Base-by-base conservation (phyloP, 2,888 invertebrate species). In the Sclerodermus sp. region DNA sequence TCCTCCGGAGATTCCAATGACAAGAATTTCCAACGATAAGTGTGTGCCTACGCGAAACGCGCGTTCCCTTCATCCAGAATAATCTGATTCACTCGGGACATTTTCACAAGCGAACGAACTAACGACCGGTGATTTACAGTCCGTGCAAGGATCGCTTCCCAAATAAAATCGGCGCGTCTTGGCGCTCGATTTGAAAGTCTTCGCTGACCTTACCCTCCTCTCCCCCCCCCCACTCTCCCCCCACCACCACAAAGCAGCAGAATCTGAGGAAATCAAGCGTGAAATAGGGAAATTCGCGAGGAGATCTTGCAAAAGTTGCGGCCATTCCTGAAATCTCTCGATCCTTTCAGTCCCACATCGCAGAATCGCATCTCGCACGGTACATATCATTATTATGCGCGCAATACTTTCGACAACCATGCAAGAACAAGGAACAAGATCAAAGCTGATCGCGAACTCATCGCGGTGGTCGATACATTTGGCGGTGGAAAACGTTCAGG, bases 251-350 rank as follows among this genome's bases (percentile, higher is more conserved):
- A 23, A 23, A 8, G 23, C 23, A 23, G 8, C 23, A 23, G 4
- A 8, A 8, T 23, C 8, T 43, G 52, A 49, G 57, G 53, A 68
- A 68, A 68, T 68, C 63, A 62, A 9, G 59, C 51, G 60, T 59
- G 61, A 62, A 63, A 59, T 57, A 50, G 61, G 56, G 56, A 63
- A 66, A 62, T 61, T 60, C 51, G 49, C 55, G 55, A 51, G 61
- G 58, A 60, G 58, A 54, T 54, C 45, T 48, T 40, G 60, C 58
- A 58, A 62, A 61, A 64, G 57, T 62, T 60, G 45, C 53, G 55
- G 52, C 48, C 62, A 59, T 54, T 57, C 55, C 49, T 41, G 49
- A 61, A 62, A 62, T 60, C 60, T 48, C 57, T 57, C 59, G 54
- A 3, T 23, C 23, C 8, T 23, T 23, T 50, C 43, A 23, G 8